phyloP scores from a whole-genome alignment of 53 echinoderm and acorn worm genomes.

The Holothuria scabra region DNA sequence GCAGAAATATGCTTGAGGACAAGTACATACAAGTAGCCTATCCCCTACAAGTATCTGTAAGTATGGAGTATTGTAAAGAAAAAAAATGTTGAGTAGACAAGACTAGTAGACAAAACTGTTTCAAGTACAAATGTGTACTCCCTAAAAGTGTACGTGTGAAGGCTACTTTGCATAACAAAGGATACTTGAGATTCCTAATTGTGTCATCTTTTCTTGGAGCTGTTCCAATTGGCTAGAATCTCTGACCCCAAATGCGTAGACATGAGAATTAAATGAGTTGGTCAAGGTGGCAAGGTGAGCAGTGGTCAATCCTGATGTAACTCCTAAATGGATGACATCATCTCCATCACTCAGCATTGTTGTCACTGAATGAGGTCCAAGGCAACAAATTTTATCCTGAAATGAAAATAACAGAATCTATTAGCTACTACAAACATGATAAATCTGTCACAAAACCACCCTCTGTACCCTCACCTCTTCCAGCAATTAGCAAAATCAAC shows the following conservation, averaged over 20 bases:
- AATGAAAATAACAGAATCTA: not conserved
- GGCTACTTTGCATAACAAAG: constrained; percentile 29
- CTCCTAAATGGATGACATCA: constrained; percentile 84
- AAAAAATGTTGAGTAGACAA: too few species aligned
- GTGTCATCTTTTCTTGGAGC: constrained; percentile 65
- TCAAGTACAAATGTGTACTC: too few species aligned
- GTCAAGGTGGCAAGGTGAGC: constrained; percentile 83
- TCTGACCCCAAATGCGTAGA: constrained; percentile 86
- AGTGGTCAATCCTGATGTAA: constrained; percentile 87
- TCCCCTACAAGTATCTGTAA: too few species aligned
- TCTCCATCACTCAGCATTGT: constrained; percentile 89
- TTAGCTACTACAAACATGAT: not conserved
- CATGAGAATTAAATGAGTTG: constrained; percentile 73
- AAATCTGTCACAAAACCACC: too few species aligned
- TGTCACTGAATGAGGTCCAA: constrained; percentile 90
- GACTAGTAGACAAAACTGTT: too few species aligned
- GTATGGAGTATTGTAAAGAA: too few species aligned
- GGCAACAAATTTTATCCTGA: constrained; percentile 86
- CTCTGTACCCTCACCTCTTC: too few species aligned
- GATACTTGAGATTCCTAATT: constrained; percentile 87
- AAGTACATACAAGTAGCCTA: too few species aligned
- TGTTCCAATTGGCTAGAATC: constrained; percentile 69
- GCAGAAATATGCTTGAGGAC: too few species aligned
- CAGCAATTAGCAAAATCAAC: too few species aligned
- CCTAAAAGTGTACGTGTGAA: too few species aligned